These are phyloP conservation scores for Cryptocephalus moraei DNA, from an alignment of 2,888 invertebrate species.

Conservation along the genomic window DNA sequence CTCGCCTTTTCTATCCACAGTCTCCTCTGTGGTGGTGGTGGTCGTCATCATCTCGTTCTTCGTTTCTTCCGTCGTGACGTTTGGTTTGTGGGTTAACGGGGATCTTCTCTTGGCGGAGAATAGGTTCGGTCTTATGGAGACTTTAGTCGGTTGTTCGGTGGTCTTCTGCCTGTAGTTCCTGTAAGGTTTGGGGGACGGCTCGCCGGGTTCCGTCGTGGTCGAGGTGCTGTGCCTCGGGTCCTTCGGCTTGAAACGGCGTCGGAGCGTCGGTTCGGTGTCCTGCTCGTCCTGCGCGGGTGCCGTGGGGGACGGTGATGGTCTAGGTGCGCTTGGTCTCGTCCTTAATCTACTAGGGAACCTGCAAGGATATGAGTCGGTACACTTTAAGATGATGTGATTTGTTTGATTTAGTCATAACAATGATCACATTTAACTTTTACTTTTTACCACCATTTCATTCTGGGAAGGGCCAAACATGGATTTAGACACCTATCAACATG, in stretches of 20 bases:
- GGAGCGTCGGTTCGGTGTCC: slow-evolving; percentile 32
- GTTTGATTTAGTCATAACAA: too few relatives aligned
- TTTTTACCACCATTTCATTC: too few relatives aligned
- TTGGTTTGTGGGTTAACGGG: slow-evolving; percentile 20
- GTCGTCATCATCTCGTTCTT: slow-evolving; percentile 10
- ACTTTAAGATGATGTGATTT: too few relatives aligned
- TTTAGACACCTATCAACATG: too few relatives aligned
- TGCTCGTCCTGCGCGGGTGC: slow-evolving; percentile 26
- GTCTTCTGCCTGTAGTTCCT: neutral
- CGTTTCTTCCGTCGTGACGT: slow-evolving; percentile 10
- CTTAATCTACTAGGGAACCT: slow-evolving; percentile 39
- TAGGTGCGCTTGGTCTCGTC: slow-evolving; percentile 25
- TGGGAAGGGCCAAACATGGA: too few relatives aligned
- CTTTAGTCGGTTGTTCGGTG: slow-evolving; percentile 12
- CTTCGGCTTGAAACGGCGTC: slow-evolving; percentile 33
- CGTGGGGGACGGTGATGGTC: slow-evolving; percentile 26
- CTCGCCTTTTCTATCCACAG: slow-evolving; percentile 11
- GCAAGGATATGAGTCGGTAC: neutral
- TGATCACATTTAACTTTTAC: too few relatives aligned
- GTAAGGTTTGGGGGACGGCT: slow-evolving; percentile 15
- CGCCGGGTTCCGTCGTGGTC: slow-evolving; percentile 25
- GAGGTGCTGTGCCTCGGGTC: slow-evolving; percentile 25
- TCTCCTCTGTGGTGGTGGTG: slow-evolving; percentile 19
- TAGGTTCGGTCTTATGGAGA: slow-evolving; percentile 34
- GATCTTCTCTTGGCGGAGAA: slow-evolving; percentile 28